Evolutionary conservation across 2,888 invertebrate genomes (phyloP).

Genomic region (Drosophila vallismaia): DNA sequence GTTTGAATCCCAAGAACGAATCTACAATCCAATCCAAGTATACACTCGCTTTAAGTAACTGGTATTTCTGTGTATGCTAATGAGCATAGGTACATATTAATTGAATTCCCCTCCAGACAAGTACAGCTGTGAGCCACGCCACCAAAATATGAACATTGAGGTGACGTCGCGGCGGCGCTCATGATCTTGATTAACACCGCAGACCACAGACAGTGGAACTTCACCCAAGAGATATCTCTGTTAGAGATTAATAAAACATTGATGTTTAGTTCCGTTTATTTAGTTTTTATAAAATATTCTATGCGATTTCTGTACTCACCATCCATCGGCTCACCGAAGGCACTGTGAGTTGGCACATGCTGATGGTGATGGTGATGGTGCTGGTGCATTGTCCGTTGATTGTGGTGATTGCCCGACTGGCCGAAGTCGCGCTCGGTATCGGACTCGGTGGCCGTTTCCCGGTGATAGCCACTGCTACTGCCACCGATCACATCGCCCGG

Average conservation of each 20-base stretch:
- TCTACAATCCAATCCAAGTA: neutral
- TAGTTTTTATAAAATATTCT: neutral
- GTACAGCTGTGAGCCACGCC: slow-evolving; percentile 47
- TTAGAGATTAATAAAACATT: neutral
- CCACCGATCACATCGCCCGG: slow-evolving; percentile 76
- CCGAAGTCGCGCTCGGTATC: slow-evolving; percentile 79
- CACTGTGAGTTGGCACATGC: slow-evolving; percentile 83
- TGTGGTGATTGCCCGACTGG: slow-evolving; percentile 48
- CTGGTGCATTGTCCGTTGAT: slow-evolving; percentile 62
- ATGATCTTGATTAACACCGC: slow-evolving; percentile 44
- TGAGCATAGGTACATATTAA: slow-evolving; percentile 31
- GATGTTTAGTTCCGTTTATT: neutral
- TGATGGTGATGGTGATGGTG: slow-evolving; percentile 60
- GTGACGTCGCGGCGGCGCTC: slow-evolving; percentile 35
- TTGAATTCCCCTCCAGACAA: slow-evolving; percentile 22
- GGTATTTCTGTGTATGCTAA: slow-evolving; percentile 27
- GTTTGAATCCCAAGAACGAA: no score
- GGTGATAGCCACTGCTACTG: slow-evolving; percentile 59
- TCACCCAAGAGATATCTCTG: slow-evolving; percentile 26
- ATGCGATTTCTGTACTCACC: slow-evolving; percentile 57
- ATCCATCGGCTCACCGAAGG: slow-evolving; percentile 82
- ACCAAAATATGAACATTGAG: slow-evolving; percentile 14
- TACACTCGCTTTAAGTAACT: neutral
- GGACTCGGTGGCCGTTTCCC: slow-evolving; percentile 73
- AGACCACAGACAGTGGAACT: slow-evolving; percentile 31